phyloP scores from a whole-genome alignment of 2,797 vertebrate genomes.

The Neosalanx taihuensis region DNA sequence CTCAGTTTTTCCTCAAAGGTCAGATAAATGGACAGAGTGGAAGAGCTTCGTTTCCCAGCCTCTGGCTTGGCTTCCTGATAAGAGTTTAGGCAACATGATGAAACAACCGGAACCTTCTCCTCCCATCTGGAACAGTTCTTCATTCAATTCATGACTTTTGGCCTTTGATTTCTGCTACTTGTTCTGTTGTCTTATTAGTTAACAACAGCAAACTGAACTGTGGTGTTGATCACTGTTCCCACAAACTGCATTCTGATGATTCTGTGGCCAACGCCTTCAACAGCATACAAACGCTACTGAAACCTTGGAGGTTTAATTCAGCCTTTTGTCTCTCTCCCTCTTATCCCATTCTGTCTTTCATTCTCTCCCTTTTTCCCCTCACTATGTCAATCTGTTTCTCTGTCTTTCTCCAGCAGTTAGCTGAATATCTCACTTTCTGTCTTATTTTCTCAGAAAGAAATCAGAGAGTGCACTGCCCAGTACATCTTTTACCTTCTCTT shows the following conservation, averaged over 20 bases:
- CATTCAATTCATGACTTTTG: slow-evolving; percentile 55
- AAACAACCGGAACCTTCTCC: slow-evolving; percentile 35
- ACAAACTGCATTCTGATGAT: slow-evolving; percentile 18
- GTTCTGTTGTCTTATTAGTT: slow-evolving; percentile 45
- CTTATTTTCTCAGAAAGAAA: background rate
- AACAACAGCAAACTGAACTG: slow-evolving; percentile 26
- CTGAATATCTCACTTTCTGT: background rate
- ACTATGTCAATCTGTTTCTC: background rate
- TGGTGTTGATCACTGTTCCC: slow-evolving; percentile 31
- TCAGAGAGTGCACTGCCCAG: background rate
- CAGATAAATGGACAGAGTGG: background rate
- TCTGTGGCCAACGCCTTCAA: background rate
- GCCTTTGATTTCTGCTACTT: slow-evolving; percentile 52
- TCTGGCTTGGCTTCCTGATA: slow-evolving; percentile 46
- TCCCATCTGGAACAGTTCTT: slow-evolving; percentile 6
- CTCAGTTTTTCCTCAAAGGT: slow-evolving; percentile 17
- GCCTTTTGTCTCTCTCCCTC: background rate
- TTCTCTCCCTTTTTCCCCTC: background rate
- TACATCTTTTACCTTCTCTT: too few relatives aligned
- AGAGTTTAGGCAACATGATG: slow-evolving; percentile 51
- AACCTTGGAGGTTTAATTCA: background rate
- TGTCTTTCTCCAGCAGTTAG: background rate
- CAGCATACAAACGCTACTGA: background rate
- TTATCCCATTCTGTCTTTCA: background rate
- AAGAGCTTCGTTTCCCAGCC: slow-evolving; percentile 14